Evolutionary conservation across 2,113 vertebrate species (phyloP).

Genomic region (Nibea albiflora): DNA sequence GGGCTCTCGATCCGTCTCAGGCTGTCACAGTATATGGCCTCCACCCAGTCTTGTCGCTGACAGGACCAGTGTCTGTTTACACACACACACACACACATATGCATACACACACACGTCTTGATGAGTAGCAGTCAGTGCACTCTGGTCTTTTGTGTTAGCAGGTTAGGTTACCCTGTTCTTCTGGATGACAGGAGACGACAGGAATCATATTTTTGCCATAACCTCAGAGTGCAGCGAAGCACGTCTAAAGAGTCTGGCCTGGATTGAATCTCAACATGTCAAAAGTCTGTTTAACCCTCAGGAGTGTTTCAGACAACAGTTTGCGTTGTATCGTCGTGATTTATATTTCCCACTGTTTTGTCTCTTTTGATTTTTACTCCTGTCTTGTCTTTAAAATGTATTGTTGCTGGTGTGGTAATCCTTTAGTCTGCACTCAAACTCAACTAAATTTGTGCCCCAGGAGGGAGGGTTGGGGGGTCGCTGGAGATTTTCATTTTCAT

Average conservation of each 20-base stretch:
- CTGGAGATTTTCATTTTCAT: slow-evolving; percentile 7
- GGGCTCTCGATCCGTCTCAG: slow-evolving; percentile 2
- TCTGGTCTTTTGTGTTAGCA: slow-evolving; percentile 48
- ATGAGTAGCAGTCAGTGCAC: slow-evolving; percentile 52
- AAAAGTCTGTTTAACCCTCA: neutral
- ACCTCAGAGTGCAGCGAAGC: slow-evolving; percentile 35
- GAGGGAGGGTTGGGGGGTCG: neutral
- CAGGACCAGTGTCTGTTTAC: neutral
- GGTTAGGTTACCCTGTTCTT: slow-evolving; percentile 73
- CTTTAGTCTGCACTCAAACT: slow-evolving; percentile 14
- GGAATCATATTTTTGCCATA: slow-evolving; percentile 54
- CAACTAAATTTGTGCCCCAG: neutral
- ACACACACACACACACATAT: slow-evolving; percentile 5
- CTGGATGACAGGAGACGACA: slow-evolving; percentile 50
- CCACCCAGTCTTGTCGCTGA: neutral
- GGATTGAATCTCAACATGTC: slow-evolving; percentile 38
- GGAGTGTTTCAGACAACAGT: neutral
- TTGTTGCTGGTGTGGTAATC: neutral
- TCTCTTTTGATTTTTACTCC: neutral
- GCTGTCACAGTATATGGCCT: slow-evolving; percentile 18
- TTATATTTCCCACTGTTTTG: neutral
- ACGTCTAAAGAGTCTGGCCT: neutral
- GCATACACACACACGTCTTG: slow-evolving; percentile 18
- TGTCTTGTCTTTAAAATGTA: neutral
- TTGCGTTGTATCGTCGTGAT: neutral